Evolutionary conservation across 2,113 vertebrate genomes (phyloP).

Genomic region (Camelus bactrianus): DNA sequence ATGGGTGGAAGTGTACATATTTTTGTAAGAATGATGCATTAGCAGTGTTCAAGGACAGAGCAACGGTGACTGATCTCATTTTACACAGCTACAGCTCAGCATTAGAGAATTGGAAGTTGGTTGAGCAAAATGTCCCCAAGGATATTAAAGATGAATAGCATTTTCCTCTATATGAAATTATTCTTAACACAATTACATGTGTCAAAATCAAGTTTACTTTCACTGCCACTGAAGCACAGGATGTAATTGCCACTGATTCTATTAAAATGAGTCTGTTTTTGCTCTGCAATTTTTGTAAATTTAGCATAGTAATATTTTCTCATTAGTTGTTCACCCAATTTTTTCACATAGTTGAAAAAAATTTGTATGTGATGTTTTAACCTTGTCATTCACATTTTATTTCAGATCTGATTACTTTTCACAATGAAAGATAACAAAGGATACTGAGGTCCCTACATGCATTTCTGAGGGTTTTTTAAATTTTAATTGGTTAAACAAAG

Average conservation of each 20-base stretch:
- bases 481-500: not conserved
- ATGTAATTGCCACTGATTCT: conserved; percentile 12
- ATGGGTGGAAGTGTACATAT: not conserved
- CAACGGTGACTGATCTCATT: not conserved
- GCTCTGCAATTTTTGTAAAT: not conserved
- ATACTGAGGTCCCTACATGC: not conserved
- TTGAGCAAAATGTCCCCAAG: conserved; percentile 48
- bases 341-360: not conserved
- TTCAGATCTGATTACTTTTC: conserved; percentile 1
- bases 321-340: not conserved
- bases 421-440: not conserved
- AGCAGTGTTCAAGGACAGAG: not conserved
- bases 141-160: conserved; percentile 41
- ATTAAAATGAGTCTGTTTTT: conserved; percentile 34
- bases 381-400: not conserved
- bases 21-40: not conserved
- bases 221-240: not conserved
- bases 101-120: not conserved
- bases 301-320: conserved; percentile 8
- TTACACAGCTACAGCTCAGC: not conserved
- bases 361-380: not conserved
- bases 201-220: conserved; percentile 69
- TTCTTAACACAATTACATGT: conserved; percentile 47
- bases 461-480: not conserved
- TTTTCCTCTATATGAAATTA: conserved; percentile 59